Percentiles rank a stretch among this genome's conserved stretches.
Conservation (phyloP, 2,888 invertebrate genomes). For the Parnassius mnemosyne region DNA sequence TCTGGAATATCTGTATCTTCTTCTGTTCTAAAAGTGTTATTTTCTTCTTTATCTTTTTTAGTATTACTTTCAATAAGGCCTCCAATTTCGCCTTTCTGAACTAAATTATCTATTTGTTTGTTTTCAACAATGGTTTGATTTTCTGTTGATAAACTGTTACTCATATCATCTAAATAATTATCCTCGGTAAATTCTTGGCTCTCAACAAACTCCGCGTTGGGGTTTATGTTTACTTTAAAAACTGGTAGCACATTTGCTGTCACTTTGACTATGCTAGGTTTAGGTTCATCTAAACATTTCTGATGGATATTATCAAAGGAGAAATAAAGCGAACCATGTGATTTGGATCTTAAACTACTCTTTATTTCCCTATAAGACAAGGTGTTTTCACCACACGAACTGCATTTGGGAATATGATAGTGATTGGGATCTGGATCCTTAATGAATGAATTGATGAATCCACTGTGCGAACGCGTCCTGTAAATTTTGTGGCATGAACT, state of each 20-base stretch:
- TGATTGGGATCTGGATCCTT: constrained; percentile 65
- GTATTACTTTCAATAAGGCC: too few species aligned
- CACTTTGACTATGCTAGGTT: constrained; percentile 46
- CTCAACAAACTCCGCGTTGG: constrained; percentile 58
- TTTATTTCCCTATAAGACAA: constrained; percentile 49
- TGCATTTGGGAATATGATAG: constrained; percentile 66
- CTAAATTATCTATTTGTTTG: constrained; percentile 8
- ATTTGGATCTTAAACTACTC: constrained; percentile 31
- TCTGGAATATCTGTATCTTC: constrained; percentile 35
- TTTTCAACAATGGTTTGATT: constrained; percentile 57
- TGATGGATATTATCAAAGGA: constrained; percentile 59
- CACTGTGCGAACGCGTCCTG: constrained; percentile 66
- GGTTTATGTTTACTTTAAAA: constrained; percentile 44
- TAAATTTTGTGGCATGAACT: constrained; percentile 41
- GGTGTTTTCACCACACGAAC: constrained; percentile 52
- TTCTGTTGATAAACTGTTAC: constrained; percentile 55
- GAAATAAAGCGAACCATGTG: constrained; percentile 41
- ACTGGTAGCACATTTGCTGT: constrained; percentile 49
- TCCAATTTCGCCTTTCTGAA: constrained; percentile 6
- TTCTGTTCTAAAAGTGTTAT: constrained; percentile 29
- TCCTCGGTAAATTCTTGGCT: constrained; percentile 73
- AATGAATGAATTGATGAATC: constrained; percentile 62
- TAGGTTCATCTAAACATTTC: constrained; percentile 45
- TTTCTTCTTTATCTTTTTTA: neutral
- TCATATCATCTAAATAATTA: constrained; percentile 61